phyloP scores from a whole-genome alignment of 1,140 invertebrate genomes.

The Zaprionus capensis region DNA sequence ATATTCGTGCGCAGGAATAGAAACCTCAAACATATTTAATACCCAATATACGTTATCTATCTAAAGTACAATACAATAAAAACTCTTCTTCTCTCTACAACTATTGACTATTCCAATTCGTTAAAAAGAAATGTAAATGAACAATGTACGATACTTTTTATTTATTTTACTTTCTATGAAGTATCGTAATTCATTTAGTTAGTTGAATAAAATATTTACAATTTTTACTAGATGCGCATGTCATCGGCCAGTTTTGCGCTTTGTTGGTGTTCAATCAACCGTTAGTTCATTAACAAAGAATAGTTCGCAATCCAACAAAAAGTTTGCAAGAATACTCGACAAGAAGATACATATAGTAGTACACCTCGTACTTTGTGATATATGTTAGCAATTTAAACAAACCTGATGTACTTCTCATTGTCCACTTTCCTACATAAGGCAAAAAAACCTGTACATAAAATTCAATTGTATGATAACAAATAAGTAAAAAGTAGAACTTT shows the following conservation, averaged over 20 bases:
- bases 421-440: too few species aligned
- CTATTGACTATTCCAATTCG: background rate
- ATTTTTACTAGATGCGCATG: constrained; percentile 36
- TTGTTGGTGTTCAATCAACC: constrained; percentile 76
- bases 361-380: background rate
- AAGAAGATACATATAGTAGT: too few species aligned
- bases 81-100: background rate
- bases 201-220: constrained; percentile 56
- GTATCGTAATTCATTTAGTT: constrained; percentile 64
- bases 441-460: too few species aligned
- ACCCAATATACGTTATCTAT: too few species aligned
- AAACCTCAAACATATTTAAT: background rate
- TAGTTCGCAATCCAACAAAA: background rate
- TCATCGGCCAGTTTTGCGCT: constrained; percentile 33
- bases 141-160: background rate
- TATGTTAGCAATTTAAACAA: background rate
- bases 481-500: too few species aligned
- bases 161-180: too few species aligned
- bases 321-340: background rate
- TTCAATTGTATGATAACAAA: too few species aligned
- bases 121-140: background rate
- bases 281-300: constrained; percentile 66
- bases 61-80: background rate
- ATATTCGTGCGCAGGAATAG: background rate
- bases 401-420: background rate